These are phyloP conservation scores for Melipona beecheii DNA, from an alignment of 2,888 invertebrate species.

Conservation along the genomic window DNA sequence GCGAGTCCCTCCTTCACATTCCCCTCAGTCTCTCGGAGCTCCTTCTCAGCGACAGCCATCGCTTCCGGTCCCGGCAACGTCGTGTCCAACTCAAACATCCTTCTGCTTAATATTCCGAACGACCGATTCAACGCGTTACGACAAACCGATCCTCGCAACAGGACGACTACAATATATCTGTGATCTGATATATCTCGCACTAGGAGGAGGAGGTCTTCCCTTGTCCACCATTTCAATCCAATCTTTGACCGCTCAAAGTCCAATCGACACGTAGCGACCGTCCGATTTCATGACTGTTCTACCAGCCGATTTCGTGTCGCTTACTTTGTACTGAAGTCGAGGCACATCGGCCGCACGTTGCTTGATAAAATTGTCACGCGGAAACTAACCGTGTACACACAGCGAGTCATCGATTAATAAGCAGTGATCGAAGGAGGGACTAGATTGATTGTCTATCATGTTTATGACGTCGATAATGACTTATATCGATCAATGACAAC, in stretches of 20 bases:
- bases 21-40: slow-evolving; percentile 84
- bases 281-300: slow-evolving; percentile 8
- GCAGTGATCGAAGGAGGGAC: background rate
- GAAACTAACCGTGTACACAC: background rate
- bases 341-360: slow-evolving; percentile 16
- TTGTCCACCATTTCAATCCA: slow-evolving; percentile 78
- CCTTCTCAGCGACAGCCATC: slow-evolving; percentile 79
- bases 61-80: slow-evolving; percentile 74
- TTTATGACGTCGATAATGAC: background rate
- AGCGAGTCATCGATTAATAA: background rate
- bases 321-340: slow-evolving; percentile 9
- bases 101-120: background rate
- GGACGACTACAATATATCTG: slow-evolving; percentile 79
- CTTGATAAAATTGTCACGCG: slow-evolving; percentile 31
- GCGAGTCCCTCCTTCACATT: slow-evolving; percentile 79
- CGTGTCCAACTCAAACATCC: slow-evolving; percentile 73
- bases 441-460: background rate
- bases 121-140: slow-evolving; percentile 7
- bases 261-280: slow-evolving; percentile 54
- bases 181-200: slow-evolving; percentile 69
- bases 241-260: slow-evolving; percentile 83
- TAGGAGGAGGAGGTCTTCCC: slow-evolving; percentile 71
- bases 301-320: slow-evolving; percentile 12
- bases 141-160: slow-evolving; percentile 70
- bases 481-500: background rate